A percentile compares a stretch with the other conserved stretches of the same genome.
Conservation (phyloP, 2,888 invertebrate genomes). For the Conops quadrifasciatus region DNA sequence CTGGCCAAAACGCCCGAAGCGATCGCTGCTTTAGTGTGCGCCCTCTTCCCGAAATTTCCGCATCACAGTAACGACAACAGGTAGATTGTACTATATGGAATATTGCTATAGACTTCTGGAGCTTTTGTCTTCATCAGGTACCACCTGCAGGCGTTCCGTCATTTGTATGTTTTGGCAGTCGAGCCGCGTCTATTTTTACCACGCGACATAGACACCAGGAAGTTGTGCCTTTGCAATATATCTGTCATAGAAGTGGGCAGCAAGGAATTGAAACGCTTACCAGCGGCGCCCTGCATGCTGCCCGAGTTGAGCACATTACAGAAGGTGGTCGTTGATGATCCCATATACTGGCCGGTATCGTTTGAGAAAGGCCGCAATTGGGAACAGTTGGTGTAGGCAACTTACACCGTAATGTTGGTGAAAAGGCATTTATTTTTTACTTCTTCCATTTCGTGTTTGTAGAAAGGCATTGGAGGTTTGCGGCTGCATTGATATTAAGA, state of each 20-base stretch:
- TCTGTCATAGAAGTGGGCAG: constrained; percentile 67
- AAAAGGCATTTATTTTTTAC: too few species aligned
- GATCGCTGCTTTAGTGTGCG: constrained; percentile 89
- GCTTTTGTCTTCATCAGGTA: constrained; percentile 70
- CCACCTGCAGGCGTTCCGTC: constrained; percentile 96
- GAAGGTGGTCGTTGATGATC: constrained; percentile 81
- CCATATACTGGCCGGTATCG: constrained; percentile 88
- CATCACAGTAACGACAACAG: constrained; percentile 96
- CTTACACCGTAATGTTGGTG: too few species aligned
- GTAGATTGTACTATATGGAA: constrained; percentile 66
- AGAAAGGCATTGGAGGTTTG: constrained; percentile 75
- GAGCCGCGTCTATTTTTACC: constrained; percentile 91
- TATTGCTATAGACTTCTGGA: neutral
- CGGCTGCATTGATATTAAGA: constrained; percentile 83
- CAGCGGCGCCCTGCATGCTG: constrained; percentile 84
- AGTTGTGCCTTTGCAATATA: constrained; percentile 84
- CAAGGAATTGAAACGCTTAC: constrained; percentile 66
- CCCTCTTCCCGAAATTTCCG: constrained; percentile 97
- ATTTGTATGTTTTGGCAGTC: constrained; percentile 93
- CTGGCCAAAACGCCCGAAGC: constrained; percentile 83
- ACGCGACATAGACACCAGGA: constrained; percentile 81
- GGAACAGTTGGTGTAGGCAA: constrained; percentile 77
- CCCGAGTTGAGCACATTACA: constrained; percentile 80
- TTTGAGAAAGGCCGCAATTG: constrained; percentile 86
- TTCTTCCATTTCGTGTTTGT: constrained; percentile 34